Base-by-base conservation (phyloP, 2,113 vertebrate genomes). In the Labeo catla region DNA sequence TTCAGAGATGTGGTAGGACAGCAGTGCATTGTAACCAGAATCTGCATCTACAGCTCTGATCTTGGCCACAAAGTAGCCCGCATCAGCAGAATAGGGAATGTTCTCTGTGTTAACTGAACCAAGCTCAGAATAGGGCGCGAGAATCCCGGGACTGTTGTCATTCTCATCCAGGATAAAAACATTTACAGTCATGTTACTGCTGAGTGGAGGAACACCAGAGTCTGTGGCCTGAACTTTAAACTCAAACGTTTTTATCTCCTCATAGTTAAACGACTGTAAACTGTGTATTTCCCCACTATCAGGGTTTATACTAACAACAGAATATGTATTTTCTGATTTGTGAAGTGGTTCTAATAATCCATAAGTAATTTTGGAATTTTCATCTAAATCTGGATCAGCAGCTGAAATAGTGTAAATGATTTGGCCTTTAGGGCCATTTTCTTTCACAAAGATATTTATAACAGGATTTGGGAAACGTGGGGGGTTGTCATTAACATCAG, bases 401-500 rank as follows among this genome's bases (percentile, higher is more conserved):
- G 96, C 96, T 0, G 93, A 95, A 54, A 97, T 90, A 0, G 80
- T 90, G 63, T 93, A 93, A 43, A 98, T 90, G 2, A 88, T 91
- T 83, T 86, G 88, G 54, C 95, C 96, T 2, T 93, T 92, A 19
- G 86, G 93, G 86, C 95, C 96, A 85, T 97, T 98, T 90, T 98
- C 96, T 84, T 92, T 94, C 4, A 98, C 90, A 72, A 94, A 96
- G 59, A 96, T 79, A 88, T 96, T 92, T 0, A 95, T 89, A 0
- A 86, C 16, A 0, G 76, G 66, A 23, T 93, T 91, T 79, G 84
- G n/a, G 68, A 98, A 98, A 28, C 83, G 90, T 0, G 97, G 97
- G 0, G 94, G 83, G 16, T 97, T 98, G 86, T 98, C 97, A 61
- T 98, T 98, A 68, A 96, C 94, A 0, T 98, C 97, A 78, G 95